Conservation (phyloP, 2,113 vertebrate genomes). For the Zootoca vivipara region DNA sequence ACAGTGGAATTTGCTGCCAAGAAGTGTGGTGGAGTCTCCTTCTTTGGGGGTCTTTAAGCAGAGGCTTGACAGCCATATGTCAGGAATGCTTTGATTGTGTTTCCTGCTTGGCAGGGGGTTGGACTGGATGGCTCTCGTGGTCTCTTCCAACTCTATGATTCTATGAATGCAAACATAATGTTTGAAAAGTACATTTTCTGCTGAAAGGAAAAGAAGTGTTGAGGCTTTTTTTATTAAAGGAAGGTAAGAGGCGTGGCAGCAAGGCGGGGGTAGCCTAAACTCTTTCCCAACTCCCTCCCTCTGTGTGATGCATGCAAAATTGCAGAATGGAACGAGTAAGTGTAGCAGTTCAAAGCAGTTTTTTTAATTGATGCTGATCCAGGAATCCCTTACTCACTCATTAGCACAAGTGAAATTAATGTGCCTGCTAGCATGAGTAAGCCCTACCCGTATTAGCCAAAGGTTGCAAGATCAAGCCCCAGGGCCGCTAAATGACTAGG, state of each 20-base stretch:
- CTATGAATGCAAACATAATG: too few relatives aligned
- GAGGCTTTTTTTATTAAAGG: neutral
- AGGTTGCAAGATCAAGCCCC: neutral
- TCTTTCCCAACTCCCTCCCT: neutral
- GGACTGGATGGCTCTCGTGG: too few relatives aligned
- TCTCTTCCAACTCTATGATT: too few relatives aligned
- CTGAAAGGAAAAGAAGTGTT: neutral
- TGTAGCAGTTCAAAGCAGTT: neutral
- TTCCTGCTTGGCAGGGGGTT: too few relatives aligned
- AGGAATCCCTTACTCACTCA: fast-evolving
- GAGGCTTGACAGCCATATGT: too few relatives aligned
- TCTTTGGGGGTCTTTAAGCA: too few relatives aligned
- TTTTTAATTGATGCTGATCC: neutral
- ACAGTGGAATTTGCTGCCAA: too few relatives aligned
- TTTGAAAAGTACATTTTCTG: neutral
- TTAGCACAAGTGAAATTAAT: fast-evolving
- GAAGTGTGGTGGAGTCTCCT: too few relatives aligned
- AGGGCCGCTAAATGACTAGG: neutral
- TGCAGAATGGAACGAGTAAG: neutral
- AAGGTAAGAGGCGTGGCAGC: neutral
- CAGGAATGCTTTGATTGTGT: too few relatives aligned
- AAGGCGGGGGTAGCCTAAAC: neutral
- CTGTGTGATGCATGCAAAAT: fast-evolving
- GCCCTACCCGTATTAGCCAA: neutral
- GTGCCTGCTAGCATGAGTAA: slow-evolving; percentile 14